Conservation (phyloP, 1,140 invertebrate genomes). For the Melipona quadrifasciata region DNA sequence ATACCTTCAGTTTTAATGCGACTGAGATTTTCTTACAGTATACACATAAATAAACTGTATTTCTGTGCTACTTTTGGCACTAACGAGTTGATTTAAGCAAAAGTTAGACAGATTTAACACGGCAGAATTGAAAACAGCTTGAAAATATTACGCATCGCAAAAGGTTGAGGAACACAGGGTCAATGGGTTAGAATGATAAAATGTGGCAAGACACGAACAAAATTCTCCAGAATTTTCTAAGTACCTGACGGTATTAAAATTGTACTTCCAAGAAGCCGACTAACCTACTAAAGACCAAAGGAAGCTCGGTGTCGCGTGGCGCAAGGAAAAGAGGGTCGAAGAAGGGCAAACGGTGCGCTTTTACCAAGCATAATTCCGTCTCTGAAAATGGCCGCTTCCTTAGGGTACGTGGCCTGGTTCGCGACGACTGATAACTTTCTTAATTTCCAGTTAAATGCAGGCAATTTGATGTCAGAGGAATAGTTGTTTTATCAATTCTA, state of each 20-base stretch:
- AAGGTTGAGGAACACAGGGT: too few species aligned
- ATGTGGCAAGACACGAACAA: not conserved
- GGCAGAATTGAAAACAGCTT: too few species aligned
- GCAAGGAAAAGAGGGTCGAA: not conserved
- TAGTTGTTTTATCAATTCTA: too few species aligned
- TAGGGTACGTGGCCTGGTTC: not conserved
- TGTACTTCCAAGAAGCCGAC: not conserved
- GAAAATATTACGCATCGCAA: too few species aligned
- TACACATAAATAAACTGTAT: too few species aligned
- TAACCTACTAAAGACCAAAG: constrained; percentile 3
- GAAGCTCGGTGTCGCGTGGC: not conserved
- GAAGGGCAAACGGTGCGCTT: not conserved
- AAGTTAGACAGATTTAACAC: too few species aligned
- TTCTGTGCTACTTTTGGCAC: too few species aligned
- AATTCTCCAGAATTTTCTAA: not conserved
- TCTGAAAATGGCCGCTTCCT: not conserved
- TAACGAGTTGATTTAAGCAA: too few species aligned
- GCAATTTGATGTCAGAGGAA: too few species aligned
- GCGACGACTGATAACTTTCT: not conserved
- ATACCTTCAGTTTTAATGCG: too few species aligned
- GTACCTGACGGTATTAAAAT: not conserved
- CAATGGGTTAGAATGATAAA: not conserved
- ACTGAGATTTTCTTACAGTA: too few species aligned
- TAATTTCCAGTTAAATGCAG: too few species aligned
- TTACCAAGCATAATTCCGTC: constrained; percentile 9